Evolutionary conservation across 2,113 vertebrate genomes (phyloP).

Genomic region (Hepsetus odoe): DNA sequence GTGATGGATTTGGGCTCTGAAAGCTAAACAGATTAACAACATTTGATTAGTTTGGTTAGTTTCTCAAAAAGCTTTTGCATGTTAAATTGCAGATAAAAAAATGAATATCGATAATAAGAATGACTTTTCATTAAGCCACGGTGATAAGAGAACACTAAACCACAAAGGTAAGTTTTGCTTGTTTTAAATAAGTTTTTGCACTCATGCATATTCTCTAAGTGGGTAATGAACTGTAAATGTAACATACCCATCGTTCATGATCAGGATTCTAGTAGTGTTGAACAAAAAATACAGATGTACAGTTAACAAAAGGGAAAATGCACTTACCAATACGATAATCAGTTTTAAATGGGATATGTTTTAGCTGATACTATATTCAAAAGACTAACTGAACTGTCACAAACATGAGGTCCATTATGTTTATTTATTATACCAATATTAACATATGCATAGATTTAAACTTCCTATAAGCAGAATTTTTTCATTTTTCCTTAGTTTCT

Average conservation of each 20-base stretch:
- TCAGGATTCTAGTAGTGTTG: slow-evolving; percentile 80
- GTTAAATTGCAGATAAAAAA: background rate
- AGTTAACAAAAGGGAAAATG: slow-evolving; percentile 42
- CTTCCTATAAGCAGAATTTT: no score
- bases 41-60: slow-evolving; percentile 39
- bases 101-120: no score
- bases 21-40: background rate
- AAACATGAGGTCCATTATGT: slow-evolving; percentile 26
- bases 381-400: background rate
- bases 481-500: no score
- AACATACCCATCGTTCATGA: slow-evolving; percentile 87
- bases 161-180: slow-evolving; percentile 27
- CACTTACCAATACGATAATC: slow-evolving; percentile 12
- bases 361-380: slow-evolving; percentile 20
- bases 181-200: slow-evolving; percentile 1
- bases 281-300: slow-evolving; percentile 74
- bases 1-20: background rate
- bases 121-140: no score
- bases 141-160: slow-evolving; percentile 6
- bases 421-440: slow-evolving; percentile 2
- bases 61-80: background rate
- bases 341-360: background rate
- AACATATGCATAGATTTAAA: background rate
- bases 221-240: slow-evolving; percentile 75
- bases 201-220: slow-evolving; percentile 76